Conservation (phyloP, 2,888 invertebrate genomes). For the Adineta ricciae region DNA sequence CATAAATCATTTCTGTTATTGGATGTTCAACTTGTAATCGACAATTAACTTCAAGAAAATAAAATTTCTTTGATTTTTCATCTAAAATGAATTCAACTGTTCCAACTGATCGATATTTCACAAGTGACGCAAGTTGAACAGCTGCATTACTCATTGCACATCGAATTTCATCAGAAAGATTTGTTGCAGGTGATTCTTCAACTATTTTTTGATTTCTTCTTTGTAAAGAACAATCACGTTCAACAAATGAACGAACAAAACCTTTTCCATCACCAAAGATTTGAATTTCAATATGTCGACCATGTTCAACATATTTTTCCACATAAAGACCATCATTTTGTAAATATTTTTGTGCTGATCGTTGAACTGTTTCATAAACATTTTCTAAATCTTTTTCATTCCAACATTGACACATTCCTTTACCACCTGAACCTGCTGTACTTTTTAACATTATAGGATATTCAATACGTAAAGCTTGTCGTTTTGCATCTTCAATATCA, state of each 20-base stretch:
- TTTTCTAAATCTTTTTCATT: conserved; percentile 16
- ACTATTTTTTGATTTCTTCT: not conserved
- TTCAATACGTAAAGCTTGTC: conserved; percentile 20
- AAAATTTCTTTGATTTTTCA: not conserved
- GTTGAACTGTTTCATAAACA: not conserved
- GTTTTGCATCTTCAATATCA: not conserved
- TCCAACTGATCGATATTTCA: not conserved
- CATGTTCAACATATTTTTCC: conserved; percentile 39
- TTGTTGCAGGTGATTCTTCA: not conserved
- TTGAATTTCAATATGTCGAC: conserved; percentile 39
- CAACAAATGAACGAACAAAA: not conserved
- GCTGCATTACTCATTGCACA: not conserved
- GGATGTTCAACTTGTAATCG: not conserved
- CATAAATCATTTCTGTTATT: not conserved
- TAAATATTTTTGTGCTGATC: conserved; percentile 37
- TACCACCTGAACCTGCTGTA: conserved; percentile 32
- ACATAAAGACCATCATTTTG: conserved; percentile 38
- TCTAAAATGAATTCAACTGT: not conserved
- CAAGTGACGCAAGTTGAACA: not conserved
- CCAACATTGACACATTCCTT: conserved; percentile 20
- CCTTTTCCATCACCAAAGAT: not conserved
- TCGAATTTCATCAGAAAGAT: not conserved
- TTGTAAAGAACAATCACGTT: not conserved
- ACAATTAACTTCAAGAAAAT: not conserved
- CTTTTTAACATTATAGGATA: conserved; percentile 34